A percentile compares a stretch with the other conserved stretches of the same genome.
Conservation (phyloP, 2,888 invertebrate genomes). For the Cheilosia vulpina region DNA sequence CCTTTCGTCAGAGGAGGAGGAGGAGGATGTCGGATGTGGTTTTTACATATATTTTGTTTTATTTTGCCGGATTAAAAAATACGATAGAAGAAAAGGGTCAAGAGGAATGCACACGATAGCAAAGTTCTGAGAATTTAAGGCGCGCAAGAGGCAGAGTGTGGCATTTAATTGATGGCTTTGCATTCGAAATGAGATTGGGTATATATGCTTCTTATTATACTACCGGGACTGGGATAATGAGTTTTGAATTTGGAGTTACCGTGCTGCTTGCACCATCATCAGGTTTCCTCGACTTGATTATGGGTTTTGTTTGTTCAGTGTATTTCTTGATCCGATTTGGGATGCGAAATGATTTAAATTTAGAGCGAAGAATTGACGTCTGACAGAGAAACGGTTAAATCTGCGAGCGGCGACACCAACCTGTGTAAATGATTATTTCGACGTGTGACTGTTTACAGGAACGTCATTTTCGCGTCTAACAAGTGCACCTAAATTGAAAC, state of each 20-base stretch:
- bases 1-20: conserved; percentile 18
- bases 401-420: too few relatives aligned
- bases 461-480: too few relatives aligned
- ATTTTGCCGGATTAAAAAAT: conserved; percentile 20
- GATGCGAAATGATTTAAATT: background rate
- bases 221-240: conserved; percentile 43
- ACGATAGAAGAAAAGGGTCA: conserved; percentile 17
- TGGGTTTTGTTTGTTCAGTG: background rate
- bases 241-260: background rate
- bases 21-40: conserved; percentile 63
- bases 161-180: conserved; percentile 58
- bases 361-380: too few relatives aligned
- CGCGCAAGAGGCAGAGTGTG: conserved; percentile 33
- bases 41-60: conserved; percentile 27
- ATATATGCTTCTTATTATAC: conserved; percentile 46
- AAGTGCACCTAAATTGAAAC: too few relatives aligned
- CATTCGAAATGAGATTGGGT: conserved; percentile 59
- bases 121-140: conserved; percentile 60
- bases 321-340: background rate
- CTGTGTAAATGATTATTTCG: too few relatives aligned
- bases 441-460: too few relatives aligned
- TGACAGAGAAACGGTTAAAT: too few relatives aligned
- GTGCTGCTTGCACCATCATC: background rate
- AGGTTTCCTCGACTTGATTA: background rate
- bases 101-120: conserved; percentile 15